Evolutionary conservation across 2,888 invertebrate species (phyloP).

Genomic region (Acanthosoma haemorrhoidale): DNA sequence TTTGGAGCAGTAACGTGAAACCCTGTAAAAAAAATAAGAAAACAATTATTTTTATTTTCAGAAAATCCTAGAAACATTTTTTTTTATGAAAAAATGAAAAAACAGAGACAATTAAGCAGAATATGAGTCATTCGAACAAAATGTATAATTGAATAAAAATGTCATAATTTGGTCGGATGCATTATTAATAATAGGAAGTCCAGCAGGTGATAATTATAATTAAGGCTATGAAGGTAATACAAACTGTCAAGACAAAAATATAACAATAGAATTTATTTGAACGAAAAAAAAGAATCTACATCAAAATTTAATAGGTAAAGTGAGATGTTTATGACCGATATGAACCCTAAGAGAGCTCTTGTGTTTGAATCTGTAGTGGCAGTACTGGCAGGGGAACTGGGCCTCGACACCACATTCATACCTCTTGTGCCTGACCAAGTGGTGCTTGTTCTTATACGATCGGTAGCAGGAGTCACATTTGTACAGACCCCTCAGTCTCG

Average conservation of each 20-base stretch:
- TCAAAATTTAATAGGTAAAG: background rate
- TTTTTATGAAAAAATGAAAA: background rate
- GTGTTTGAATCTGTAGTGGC: background rate
- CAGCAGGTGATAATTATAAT: too few relatives aligned
- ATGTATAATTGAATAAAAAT: too few relatives aligned
- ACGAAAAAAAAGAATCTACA: background rate
- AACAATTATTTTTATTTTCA: background rate
- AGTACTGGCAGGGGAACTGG: constrained; percentile 13
- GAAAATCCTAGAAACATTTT: background rate
- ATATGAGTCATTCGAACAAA: too few relatives aligned
- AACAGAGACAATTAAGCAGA: background rate
- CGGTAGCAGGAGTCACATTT: constrained; percentile 11
- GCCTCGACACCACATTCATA: constrained; percentile 28
- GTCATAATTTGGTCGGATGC: too few relatives aligned
- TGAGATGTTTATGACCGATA: constrained; percentile 18
- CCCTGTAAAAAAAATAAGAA: background rate
- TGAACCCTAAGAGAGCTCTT: constrained; percentile 19
- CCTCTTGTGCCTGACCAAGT: constrained; percentile 21
- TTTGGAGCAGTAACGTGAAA: background rate
- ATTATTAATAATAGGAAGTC: too few relatives aligned
- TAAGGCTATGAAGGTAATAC: too few relatives aligned
- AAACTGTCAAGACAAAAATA: too few relatives aligned
- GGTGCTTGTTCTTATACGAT: constrained; percentile 24
- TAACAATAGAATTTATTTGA: background rate
- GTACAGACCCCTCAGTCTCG: background rate